Evolutionary conservation across 1,140 invertebrate genomes (phyloP), one percentile per base, ranked within the genome.

Genomic region (Rhyzopertha dominica): DNA sequence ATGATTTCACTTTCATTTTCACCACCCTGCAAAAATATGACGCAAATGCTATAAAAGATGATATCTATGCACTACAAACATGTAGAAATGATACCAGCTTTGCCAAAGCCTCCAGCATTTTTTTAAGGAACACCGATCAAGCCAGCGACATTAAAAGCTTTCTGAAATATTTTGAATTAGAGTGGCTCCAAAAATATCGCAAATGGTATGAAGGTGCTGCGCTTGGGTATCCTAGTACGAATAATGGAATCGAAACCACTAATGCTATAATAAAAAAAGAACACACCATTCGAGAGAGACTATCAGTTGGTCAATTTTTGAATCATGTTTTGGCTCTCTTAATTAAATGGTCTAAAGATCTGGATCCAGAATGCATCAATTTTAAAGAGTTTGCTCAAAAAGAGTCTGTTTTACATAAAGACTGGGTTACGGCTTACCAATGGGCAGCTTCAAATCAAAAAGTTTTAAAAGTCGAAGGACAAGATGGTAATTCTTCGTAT

Each of bases 261-360:
- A 39, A 39, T 39, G 19, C 37, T 26, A 10, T 26, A 9, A 39
- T 39, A 5, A 39, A 39, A 39, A 39, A 26, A 9, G 37, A 39
- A 39, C 24, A 39, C 16, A 26, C 10, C 4, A 4, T 39, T 5
- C 5, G 37, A 39, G 37, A 39, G 9, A 26, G 37, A 28, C 14
- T 39, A 4, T 24, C 37, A 5, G 23, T 39, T 5, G 19, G 20
- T 8, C 37, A 24, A 39, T 39, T 39, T 39, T 24, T 39, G 17
- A 37, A 37, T 37, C 17, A 37, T 8, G 5, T 37, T 8, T 5
- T 9, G 4, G 13, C 5, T 37, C 13, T 19, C 5, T 26, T 39
- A 12, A 5, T 39, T 24, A 39, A 39, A 26, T 39, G 37, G 37
- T 39, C 37, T 9, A 39, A 28, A 26, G 37, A 26, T n/a, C n/a